A percentile compares a stretch with the other conserved stretches of the same genome.
phyloP scores from a whole-genome alignment of 2,113 vertebrate species.

The Leiothrix lutea region DNA sequence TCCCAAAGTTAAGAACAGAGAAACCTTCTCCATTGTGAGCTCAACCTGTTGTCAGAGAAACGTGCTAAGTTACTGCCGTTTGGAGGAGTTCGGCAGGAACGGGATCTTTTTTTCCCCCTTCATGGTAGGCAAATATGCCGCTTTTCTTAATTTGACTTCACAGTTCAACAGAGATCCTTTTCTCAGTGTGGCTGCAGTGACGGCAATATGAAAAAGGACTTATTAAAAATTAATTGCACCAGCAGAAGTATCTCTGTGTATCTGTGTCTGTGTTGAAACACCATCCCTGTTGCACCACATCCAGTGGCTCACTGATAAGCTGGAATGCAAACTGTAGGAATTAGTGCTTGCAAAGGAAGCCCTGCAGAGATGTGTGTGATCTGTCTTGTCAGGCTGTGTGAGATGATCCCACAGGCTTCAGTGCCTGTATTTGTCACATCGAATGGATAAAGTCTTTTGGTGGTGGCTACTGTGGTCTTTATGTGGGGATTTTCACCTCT shows the following conservation, averaged over 20 bases:
- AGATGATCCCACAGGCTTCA: neutral
- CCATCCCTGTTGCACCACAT: neutral
- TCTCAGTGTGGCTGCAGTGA: neutral
- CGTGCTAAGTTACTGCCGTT: neutral
- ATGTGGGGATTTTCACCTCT: neutral
- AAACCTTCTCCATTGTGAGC: neutral
- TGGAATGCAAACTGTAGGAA: neutral
- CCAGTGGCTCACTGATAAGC: neutral
- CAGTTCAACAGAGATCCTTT: neutral
- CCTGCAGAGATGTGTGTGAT: neutral
- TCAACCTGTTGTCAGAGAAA: neutral
- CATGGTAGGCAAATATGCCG: neutral
- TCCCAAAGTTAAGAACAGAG: neutral
- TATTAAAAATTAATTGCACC: neutral
- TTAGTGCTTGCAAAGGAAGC: neutral
- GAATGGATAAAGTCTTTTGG: neutral
- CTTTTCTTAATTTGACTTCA: neutral
- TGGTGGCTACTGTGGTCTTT: neutral
- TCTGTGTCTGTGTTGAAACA: neutral
- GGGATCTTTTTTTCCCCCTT: neutral
- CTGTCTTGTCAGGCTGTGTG: neutral
- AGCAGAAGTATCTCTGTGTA: neutral
- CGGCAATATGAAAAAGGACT: neutral
- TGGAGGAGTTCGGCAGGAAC: neutral
- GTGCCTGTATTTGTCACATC: neutral